These are phyloP conservation scores for Bucco capensis DNA, from an alignment of 2,113 vertebrate species.

Conservation along the genomic window DNA sequence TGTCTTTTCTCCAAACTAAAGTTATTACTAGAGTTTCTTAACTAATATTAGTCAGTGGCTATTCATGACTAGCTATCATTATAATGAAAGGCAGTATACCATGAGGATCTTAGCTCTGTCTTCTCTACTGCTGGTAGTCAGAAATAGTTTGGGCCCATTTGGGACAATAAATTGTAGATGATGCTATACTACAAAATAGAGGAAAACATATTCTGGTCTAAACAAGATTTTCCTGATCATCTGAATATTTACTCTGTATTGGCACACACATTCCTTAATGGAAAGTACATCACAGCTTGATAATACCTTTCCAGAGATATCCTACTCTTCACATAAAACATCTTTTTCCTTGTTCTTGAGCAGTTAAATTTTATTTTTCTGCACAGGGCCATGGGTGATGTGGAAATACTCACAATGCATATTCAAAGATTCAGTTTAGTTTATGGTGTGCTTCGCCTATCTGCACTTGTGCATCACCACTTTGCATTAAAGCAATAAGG, in stretches of 20 bases:
- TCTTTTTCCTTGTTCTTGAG: not conserved
- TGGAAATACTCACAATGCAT: not conserved
- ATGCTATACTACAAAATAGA: not conserved
- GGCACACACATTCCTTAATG: not conserved
- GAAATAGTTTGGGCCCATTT: not conserved
- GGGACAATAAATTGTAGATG: not conserved
- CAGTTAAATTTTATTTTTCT: not conserved
- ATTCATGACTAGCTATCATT: not conserved
- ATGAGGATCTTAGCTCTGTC: not conserved
- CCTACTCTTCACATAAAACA: not conserved
- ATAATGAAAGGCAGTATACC: not conserved
- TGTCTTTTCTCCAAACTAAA: not conserved
- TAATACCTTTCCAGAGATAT: not conserved
- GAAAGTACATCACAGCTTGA: not conserved
- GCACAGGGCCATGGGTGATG: not conserved
- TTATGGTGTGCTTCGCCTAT: not conserved
- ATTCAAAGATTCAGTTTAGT: not conserved
- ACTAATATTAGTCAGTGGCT: not conserved
- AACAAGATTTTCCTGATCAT: not conserved
- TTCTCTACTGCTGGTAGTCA: not conserved
- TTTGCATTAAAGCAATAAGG: not conserved
- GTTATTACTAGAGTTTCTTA: not conserved
- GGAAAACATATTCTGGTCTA: not conserved
- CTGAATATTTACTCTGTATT: not conserved
- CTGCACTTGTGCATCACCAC: not conserved